A percentile compares a stretch with the other conserved stretches of the same genome.
These are phyloP conservation scores for Drosophila simulans DNA, from an alignment of 1,140 invertebrate genomes.

Conservation along the genomic window DNA sequence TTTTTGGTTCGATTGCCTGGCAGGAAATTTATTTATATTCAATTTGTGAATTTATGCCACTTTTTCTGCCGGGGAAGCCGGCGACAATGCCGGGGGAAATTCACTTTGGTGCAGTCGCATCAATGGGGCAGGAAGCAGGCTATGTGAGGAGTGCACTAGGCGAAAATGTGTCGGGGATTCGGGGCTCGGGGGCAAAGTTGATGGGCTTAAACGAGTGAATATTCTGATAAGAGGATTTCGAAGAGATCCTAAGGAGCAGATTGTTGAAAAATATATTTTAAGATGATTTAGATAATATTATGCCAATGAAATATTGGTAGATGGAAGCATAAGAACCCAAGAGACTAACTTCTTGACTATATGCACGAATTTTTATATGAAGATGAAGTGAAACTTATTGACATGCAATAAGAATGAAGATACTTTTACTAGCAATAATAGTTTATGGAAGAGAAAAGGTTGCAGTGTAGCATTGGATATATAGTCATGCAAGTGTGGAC, in stretches of 20 bases:
- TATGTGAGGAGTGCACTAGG: constrained; percentile 13
- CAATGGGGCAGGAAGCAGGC: constrained; percentile 12
- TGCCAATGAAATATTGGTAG: neutral
- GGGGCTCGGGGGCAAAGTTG: neutral
- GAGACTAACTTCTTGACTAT: too few species aligned
- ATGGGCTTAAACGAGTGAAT: constrained; percentile 14
- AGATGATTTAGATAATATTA: neutral
- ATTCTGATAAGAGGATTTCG: constrained; percentile 11
- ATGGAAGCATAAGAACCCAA: neutral
- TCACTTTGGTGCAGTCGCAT: constrained; percentile 51
- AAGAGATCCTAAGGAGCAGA: neutral
- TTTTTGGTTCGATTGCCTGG: constrained; percentile 48
- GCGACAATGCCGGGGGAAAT: constrained; percentile 60
- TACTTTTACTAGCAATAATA: neutral
- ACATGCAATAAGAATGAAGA: neutral
- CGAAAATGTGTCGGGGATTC: constrained; percentile 12
- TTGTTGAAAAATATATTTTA: neutral
- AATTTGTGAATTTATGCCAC: constrained; percentile 75
- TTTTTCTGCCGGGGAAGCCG: constrained; percentile 23
- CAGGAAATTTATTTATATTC: constrained; percentile 83
- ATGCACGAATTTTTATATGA: neutral
- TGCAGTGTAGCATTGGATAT: too few species aligned
- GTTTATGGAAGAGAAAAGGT: too few species aligned
- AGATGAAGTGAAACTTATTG: neutral
- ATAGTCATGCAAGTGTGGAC: neutral